Evolutionary conservation across 2,888 invertebrate species (phyloP).

Genomic region (Blastobasis adustella): DNA sequence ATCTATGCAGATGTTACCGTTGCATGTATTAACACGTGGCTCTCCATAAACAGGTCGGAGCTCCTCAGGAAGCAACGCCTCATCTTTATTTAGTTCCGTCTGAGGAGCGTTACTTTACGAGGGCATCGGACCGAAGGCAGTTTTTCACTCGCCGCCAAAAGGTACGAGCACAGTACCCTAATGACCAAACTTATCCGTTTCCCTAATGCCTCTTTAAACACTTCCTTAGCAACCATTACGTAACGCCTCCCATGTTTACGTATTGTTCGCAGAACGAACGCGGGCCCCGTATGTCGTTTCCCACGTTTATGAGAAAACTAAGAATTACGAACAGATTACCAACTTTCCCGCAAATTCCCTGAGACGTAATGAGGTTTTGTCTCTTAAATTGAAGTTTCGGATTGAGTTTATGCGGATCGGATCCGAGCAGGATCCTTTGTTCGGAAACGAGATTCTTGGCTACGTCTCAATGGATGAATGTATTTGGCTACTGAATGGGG

Average conservation of each 20-base stretch:
- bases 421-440: neutral
- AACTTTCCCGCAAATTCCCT: slow-evolving; percentile 43
- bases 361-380: slow-evolving; percentile 47
- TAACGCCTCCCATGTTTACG: slow-evolving; percentile 16
- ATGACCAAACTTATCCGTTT: slow-evolving; percentile 47
- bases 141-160: slow-evolving; percentile 22
- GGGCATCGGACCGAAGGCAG: slow-evolving; percentile 10
- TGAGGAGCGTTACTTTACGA: slow-evolving; percentile 6
- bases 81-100: neutral
- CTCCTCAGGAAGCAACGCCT: neutral
- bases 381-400: slow-evolving; percentile 47
- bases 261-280: slow-evolving; percentile 13
- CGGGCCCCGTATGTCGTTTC: slow-evolving; percentile 31
- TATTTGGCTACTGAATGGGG: no score
- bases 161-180: slow-evolving; percentile 25
- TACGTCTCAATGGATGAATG: neutral
- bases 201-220: slow-evolving; percentile 56
- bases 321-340: slow-evolving; percentile 53
- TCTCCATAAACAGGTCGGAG: no score
- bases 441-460: neutral
- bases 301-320: slow-evolving; percentile 54
- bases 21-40: no score
- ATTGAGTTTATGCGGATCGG: slow-evolving; percentile 22
- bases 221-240: slow-evolving; percentile 39
- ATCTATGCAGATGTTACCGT: no score